Evolutionary conservation across 2,797 vertebrate species (phyloP).

Genomic region (Coendou prehensilis): DNA sequence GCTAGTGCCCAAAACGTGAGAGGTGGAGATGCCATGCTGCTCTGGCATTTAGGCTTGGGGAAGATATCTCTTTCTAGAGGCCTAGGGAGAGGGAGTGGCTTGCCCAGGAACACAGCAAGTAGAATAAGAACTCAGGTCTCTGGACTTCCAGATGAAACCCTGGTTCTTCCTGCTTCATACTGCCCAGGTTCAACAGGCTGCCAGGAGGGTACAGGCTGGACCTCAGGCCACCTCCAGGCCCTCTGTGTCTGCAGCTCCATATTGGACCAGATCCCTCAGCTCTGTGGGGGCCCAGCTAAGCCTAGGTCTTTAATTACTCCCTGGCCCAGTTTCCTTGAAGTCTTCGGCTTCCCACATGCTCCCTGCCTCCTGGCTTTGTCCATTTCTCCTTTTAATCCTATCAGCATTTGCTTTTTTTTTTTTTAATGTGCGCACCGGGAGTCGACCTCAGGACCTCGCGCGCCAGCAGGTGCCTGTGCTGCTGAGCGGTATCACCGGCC

Average conservation of each 20-base stretch:
- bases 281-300: background rate
- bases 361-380: background rate
- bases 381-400: background rate
- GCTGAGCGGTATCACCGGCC: too few relatives aligned
- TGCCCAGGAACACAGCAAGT: background rate
- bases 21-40: background rate
- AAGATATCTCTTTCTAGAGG: background rate
- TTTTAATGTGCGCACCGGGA: too few relatives aligned
- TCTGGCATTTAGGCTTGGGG: background rate
- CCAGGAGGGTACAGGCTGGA: background rate
- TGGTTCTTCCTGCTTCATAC: background rate
- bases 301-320: background rate
- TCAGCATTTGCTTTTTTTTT: background rate
- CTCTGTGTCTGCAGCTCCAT: background rate
- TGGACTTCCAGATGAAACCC: background rate
- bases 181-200: background rate
- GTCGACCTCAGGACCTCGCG: too few relatives aligned
- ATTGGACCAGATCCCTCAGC: too few relatives aligned
- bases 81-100: background rate
- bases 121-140: background rate
- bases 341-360: background rate
- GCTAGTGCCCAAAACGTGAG: background rate
- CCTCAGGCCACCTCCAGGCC: too few relatives aligned
- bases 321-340: background rate
- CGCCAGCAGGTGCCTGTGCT: too few relatives aligned